Evolutionary conservation across 1,140 invertebrate genomes (phyloP).

Genomic region (Drosophila arawakana): DNA sequence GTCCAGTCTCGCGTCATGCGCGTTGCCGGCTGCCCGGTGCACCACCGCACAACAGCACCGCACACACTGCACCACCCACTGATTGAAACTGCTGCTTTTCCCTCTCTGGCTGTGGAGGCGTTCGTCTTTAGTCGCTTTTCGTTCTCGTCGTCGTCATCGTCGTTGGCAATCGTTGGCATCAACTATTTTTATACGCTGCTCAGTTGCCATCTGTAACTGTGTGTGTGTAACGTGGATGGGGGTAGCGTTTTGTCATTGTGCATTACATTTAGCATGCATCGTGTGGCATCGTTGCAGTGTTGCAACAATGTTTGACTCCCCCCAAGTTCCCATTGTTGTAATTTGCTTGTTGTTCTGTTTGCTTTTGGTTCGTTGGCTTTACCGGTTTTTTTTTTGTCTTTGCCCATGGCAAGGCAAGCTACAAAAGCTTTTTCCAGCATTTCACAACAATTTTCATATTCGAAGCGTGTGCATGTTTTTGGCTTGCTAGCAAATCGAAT

Average conservation of each 20-base stretch:
- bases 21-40: slow-evolving; percentile 66
- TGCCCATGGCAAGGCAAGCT: slow-evolving; percentile 6
- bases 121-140: slow-evolving; percentile 52
- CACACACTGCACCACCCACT: background rate
- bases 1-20: slow-evolving; percentile 65
- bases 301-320: slow-evolving; percentile 68
- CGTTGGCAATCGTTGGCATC: slow-evolving; percentile 53
- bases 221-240: slow-evolving; percentile 34
- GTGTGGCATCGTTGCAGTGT: slow-evolving; percentile 52
- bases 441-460: slow-evolving; percentile 72
- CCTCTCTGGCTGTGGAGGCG: slow-evolving; percentile 19
- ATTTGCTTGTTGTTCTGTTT: slow-evolving; percentile 64
- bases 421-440: slow-evolving; percentile 29
- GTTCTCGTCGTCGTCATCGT: slow-evolving; percentile 36
- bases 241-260: slow-evolving; percentile 73
- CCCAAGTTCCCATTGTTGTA: slow-evolving; percentile 51
- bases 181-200: slow-evolving; percentile 79
- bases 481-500: slow-evolving; percentile 69
- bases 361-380: slow-evolving; percentile 60
- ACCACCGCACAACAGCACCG: background rate
- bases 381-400: slow-evolving; percentile 11
- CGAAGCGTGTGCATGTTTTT: slow-evolving; percentile 53
- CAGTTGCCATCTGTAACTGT: slow-evolving; percentile 29
- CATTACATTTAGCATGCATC: slow-evolving; percentile 79
- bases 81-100: background rate